Base-by-base conservation (phyloP, 2,113 vertebrate genomes). In the Sylvilagus bachmani region DNA sequence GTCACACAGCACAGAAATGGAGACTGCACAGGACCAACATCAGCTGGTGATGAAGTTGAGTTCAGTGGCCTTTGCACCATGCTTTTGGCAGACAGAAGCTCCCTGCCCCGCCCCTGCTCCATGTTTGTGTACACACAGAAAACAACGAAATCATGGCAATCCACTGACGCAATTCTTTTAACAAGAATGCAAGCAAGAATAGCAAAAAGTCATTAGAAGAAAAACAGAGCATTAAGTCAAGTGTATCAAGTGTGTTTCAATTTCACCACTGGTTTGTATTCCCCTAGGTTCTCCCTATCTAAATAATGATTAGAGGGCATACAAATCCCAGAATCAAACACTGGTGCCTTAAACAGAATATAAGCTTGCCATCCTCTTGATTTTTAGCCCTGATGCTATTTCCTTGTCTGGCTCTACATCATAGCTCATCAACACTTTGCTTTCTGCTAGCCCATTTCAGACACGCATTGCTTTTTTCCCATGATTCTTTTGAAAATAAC, bases 1-100 rank as follows among this genome's bases (percentile, higher is more conserved):
- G 44, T 16, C 0, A 4, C 0, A 44, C 25, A 27, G 1, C 3
- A 4, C 21, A 4, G 17, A 25, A n/a, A 6, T 8, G 22, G 33
- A 74, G 8, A 16, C 14, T 22, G 12, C 9, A 5, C 6, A 25
- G 4, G 13, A 0, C 25, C 25, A 31, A 31, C 75, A 55, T 1
- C 2, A 9, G 21, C 3, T 13, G 5, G 10, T 19, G 29, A 27
- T 8, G 9, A 53, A n/a, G 5, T 5, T 62, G 4, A 78, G 11
- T 21, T n/a, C 36, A 66, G 13, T 55, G 33, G 36, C 12, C 0
- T 67, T 53, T 22, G 7, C 24, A 3, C 4, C 49, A 0, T 2
- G 2, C 0, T 19, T 31, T 14, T n/a, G 19, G 6, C 2, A 36
- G 6, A 9, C 3, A n/a, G 21, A 70, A 3, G 36, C 17, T 17